Evolutionary conservation across 1,140 invertebrate species (phyloP).

Genomic region (Drosophila subpulchrella): DNA sequence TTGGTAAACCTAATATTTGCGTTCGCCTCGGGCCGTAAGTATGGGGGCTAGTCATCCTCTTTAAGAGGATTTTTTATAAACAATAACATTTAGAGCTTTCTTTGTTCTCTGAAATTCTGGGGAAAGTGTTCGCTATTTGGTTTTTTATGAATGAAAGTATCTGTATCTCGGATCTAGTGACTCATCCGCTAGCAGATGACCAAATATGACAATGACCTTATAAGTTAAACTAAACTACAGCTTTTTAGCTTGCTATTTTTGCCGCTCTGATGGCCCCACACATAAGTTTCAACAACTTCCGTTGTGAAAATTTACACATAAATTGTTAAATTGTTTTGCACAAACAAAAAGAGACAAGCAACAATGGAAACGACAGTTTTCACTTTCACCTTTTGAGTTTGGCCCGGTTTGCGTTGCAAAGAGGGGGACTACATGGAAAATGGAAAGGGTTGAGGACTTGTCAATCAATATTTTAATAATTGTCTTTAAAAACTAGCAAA

Average conservation of each 20-base stretch:
- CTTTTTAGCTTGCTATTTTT: slow-evolving; percentile 15
- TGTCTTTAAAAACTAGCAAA: slow-evolving; percentile 15
- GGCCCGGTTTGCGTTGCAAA: slow-evolving; percentile 9
- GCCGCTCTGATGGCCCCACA: slow-evolving; percentile 33
- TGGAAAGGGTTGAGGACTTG: slow-evolving; percentile 30
- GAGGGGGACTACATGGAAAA: not conserved
- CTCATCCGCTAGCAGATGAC: slow-evolving; percentile 40
- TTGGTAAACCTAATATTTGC: not conserved
- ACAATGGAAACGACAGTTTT: slow-evolving; percentile 34
- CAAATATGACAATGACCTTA: slow-evolving; percentile 75
- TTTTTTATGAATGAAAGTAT: slow-evolving; percentile 12
- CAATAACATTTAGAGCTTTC: slow-evolving; percentile 9
- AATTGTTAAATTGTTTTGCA: slow-evolving; percentile 50
- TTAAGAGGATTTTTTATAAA: slow-evolving; percentile 11
- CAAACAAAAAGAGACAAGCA: slow-evolving; percentile 37
- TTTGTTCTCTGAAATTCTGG: slow-evolving; percentile 3
- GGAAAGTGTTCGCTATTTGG: slow-evolving; percentile 6
- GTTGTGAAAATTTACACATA: slow-evolving; percentile 57
- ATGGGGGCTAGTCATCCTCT: not conserved
- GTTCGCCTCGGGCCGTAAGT: not conserved
- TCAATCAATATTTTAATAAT: slow-evolving; percentile 65
- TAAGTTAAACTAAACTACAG: slow-evolving; percentile 51
- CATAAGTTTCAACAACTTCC: slow-evolving; percentile 67
- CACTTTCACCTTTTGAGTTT: slow-evolving; percentile 66
- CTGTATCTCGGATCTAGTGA: slow-evolving; percentile 10